Base-by-base conservation (phyloP, 2,888 invertebrate species). In the Nyleta sp. region DNA sequence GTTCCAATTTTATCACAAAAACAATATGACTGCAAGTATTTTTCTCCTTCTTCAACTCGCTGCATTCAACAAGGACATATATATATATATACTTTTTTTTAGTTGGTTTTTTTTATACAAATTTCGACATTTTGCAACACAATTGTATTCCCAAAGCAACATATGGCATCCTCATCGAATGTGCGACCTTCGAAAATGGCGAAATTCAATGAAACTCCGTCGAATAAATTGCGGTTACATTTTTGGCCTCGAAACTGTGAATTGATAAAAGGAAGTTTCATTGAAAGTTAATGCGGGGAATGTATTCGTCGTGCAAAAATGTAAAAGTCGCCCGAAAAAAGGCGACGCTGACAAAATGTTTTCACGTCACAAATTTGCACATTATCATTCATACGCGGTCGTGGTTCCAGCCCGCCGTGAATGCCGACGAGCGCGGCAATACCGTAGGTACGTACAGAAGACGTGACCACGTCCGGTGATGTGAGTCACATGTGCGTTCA, bases 381-480 rank as follows among this genome's bases (percentile, higher is more conserved):
- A 79, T 79, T 79, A 71, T 79, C 74, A 79, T 79, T 74, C 74
- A 79, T 75, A 75, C 48, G 53, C 42, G 48, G 67, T 73, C 62
- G 64, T 35, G 64, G 52, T 31, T 62, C 18, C 44, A 22, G 48
- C 55, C 24, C 42, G 74, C 18, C 59, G 57, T 67, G 74, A 74
- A 74, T 75, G 59, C 62, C 44, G 78, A 75, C 65, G 64, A 71
- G 76, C 17, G n/a, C 8, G 6, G 18, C 42, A 57, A 65, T 48
- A 52, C 44, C 18, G 35, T 59, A 62, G 50, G 33, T 42, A 28
- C 48, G 72, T 44, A 53, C 44, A 22, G 60, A 80, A 76, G 71
- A 77, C 71, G 53, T 67, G 35, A 18, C 74, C 50, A 52, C 78
- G 78, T 78, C 78, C 78, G 81, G 81, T 55, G 57, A 60, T 64